These are phyloP conservation scores for Orussus abietinus DNA, from an alignment of 1,140 invertebrate genomes.

Conservation along the genomic window DNA sequence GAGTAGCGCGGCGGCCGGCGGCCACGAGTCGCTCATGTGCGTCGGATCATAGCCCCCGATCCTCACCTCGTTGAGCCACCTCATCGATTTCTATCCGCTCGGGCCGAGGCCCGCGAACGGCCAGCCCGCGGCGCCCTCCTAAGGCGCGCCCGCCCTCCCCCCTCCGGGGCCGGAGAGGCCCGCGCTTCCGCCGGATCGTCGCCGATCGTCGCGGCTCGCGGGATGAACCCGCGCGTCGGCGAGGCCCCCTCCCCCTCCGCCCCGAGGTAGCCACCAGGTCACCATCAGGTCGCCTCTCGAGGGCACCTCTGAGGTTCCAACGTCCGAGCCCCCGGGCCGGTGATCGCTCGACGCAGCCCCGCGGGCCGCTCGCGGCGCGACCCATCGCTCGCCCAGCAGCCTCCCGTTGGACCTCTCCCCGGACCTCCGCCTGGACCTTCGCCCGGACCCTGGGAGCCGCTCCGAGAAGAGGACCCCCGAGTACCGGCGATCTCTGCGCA, in stretches of 20 bases:
- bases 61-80: conserved; percentile 46
- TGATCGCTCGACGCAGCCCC: conserved; percentile 29
- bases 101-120: too few species aligned
- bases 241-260: too few species aligned
- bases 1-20: conserved; percentile 22
- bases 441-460: conserved; percentile 2
- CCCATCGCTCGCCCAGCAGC: conserved; percentile 44
- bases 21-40: conserved; percentile 50
- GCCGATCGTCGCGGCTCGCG: too few species aligned
- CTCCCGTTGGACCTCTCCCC: conserved; percentile 42
- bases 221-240: too few species aligned
- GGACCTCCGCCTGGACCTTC: conserved; percentile 21
- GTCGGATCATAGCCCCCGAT: conserved; percentile 52
- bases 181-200: too few species aligned
- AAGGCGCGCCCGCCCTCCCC: too few species aligned
- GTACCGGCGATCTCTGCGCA: conserved; percentile 28
- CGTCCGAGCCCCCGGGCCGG: conserved; percentile 40
- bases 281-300: too few species aligned
- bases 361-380: conserved; percentile 10
- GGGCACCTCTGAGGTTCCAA: conserved; percentile 35
- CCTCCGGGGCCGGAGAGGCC: too few species aligned
- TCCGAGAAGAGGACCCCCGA: conserved; percentile 10
- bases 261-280: too few species aligned
- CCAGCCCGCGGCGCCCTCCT: too few species aligned
- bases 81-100: conserved; percentile 47